These are phyloP conservation scores for Helleia helle DNA, from an alignment of 2,888 invertebrate genomes.

Conservation along the genomic window DNA sequence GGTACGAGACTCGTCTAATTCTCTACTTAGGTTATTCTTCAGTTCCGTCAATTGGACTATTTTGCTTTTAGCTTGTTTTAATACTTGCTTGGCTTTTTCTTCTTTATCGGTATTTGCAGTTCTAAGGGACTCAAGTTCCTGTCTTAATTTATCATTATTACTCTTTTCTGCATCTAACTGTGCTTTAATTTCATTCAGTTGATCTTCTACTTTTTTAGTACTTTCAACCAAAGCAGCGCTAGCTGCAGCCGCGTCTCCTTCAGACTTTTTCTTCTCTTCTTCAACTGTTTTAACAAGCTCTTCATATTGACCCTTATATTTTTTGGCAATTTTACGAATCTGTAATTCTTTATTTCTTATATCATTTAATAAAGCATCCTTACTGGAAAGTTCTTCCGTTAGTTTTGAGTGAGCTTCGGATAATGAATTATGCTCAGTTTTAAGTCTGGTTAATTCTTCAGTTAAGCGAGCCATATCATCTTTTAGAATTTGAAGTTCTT, in stretches of 20 bases:
- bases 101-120: slow-evolving; percentile 75
- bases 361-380: slow-evolving; percentile 79
- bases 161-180: slow-evolving; percentile 61
- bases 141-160: slow-evolving; percentile 78
- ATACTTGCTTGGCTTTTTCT: slow-evolving; percentile 77
- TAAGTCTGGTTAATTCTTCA: slow-evolving; percentile 78
- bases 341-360: slow-evolving; percentile 80
- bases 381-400: slow-evolving; percentile 77
- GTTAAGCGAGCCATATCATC: slow-evolving; percentile 73
- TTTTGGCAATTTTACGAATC: slow-evolving; percentile 91
- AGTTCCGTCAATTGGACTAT: slow-evolving; percentile 82
- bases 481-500: slow-evolving; percentile 76
- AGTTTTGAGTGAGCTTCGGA: slow-evolving; percentile 76
- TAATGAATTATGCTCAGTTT: slow-evolving; percentile 71
- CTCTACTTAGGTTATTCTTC: slow-evolving; percentile 75
- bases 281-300: slow-evolving; percentile 80
- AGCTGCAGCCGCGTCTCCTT: slow-evolving; percentile 68
- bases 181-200: slow-evolving; percentile 50
- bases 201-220: slow-evolving; percentile 69
- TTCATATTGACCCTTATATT: slow-evolving; percentile 90
- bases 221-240: slow-evolving; percentile 54
- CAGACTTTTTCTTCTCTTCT: slow-evolving; percentile 74
- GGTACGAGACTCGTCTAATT: slow-evolving; percentile 69
- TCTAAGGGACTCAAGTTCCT: slow-evolving; percentile 76
- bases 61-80: slow-evolving; percentile 83